Percentiles rank a stretch among this genome's conserved stretches.
Evolutionary conservation across 2,797 vertebrate genomes (phyloP).

Genomic region (Premnoplex brunnescens): DNA sequence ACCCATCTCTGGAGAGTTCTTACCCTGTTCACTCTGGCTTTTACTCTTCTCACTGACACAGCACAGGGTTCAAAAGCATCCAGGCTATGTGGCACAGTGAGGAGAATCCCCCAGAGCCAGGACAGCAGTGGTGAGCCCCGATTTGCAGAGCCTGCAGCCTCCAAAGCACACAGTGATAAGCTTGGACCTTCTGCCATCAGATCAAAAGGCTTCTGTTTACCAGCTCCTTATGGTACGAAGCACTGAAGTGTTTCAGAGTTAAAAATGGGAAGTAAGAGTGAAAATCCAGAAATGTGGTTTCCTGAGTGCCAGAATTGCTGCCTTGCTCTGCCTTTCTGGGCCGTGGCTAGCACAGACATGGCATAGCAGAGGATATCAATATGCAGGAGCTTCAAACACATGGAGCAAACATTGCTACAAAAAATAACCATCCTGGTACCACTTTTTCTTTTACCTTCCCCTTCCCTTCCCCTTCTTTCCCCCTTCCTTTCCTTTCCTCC

Average conservation of each 20-base stretch:
- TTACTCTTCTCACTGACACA: not conserved
- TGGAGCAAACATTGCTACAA: not conserved
- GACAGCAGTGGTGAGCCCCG: accelerated
- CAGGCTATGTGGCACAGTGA: not conserved
- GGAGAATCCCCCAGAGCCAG: not conserved
- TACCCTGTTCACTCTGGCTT: not conserved
- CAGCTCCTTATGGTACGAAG: not conserved
- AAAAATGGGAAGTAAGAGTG: not conserved
- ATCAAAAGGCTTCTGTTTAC: not conserved
- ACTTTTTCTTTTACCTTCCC: not conserved
- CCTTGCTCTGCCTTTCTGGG: not conserved
- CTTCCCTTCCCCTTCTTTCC: no score
- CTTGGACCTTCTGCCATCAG: not conserved
- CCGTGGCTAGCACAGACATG: not conserved
- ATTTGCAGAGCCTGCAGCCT: not conserved
- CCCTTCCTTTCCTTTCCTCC: not conserved
- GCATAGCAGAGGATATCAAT: not conserved
- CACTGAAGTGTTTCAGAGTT: not conserved
- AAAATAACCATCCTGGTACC: not conserved
- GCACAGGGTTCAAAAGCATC: not conserved
- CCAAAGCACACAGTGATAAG: not conserved
- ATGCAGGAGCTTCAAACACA: not conserved
- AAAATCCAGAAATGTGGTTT: not conserved
- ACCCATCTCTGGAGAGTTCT: not conserved
- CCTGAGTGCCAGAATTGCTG: not conserved